Evolutionary conservation across 2,888 invertebrate genomes (phyloP).

Genomic region (Phorcus lineatus): DNA sequence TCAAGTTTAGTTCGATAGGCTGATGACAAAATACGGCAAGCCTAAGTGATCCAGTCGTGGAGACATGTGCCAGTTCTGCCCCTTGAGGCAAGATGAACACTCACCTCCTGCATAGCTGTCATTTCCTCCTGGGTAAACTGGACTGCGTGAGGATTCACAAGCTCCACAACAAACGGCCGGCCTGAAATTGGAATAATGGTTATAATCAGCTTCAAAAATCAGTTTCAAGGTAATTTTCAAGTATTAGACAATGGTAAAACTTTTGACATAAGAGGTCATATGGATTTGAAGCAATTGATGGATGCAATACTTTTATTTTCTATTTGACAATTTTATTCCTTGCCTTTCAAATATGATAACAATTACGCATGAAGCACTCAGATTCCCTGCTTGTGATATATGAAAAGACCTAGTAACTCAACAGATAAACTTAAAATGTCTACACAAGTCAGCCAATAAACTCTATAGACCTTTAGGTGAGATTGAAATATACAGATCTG

Average conservation of each 20-base stretch:
- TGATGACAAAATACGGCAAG: no score
- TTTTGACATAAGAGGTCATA: neutral
- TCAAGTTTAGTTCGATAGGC: no score
- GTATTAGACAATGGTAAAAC: neutral
- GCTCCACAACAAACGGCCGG: constrained; percentile 93
- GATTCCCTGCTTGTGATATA: no score
- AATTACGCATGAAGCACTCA: no score
- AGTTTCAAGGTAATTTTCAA: neutral
- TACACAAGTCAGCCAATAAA: no score
- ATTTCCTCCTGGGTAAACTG: constrained; percentile 78
- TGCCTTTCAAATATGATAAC: no score
- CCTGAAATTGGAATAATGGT: constrained; percentile 78
- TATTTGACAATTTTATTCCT: neutral
- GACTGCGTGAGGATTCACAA: constrained; percentile 79
- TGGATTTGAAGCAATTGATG: neutral
- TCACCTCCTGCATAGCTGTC: constrained; percentile 78
- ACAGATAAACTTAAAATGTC: no score
- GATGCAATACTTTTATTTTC: neutral
- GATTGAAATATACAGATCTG: neutral
- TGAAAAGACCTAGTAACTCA: no score
- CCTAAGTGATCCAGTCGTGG: no score
- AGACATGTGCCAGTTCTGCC: no score
- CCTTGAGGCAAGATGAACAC: neutral
- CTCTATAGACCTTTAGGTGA: no score
- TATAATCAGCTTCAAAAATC: no score